Evolutionary conservation across 2,797 vertebrate species (phyloP), one percentile per base, ranked within the genome.

Genomic region (Kryptolebias ocellatus): DNA sequence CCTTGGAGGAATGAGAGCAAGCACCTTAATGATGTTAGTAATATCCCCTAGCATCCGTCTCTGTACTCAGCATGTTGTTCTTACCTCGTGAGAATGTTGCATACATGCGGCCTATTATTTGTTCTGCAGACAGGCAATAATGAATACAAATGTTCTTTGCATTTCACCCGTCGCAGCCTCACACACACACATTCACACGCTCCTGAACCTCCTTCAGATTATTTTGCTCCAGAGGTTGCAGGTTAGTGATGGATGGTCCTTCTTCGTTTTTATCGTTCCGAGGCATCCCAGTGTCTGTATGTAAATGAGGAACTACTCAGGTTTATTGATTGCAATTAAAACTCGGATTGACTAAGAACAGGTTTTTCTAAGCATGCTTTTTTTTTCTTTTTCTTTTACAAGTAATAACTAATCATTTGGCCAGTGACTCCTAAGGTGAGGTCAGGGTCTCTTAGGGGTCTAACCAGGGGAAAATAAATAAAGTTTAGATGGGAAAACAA

Each of bases 121-220:
- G 64, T 85, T 86, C 74, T 72, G 71, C 83, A 71, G 79, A 77
- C 74, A 71, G 79, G 74, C 58, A 15, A 75, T 85, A 90, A 88
- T 90, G 84, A 90, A 90, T 85, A 89, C 78, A 88, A 90, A 91
- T 87, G 78, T 69, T 75, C 47, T 46, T 76, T 65, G 60, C 65
- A 56, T 86, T 85, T 82, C 60, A 60, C 55, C 55, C 31, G 34
- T 55, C 75, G 73, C 78, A 80, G 73, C 14, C 31, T 9, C 20
- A 51, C 65, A 46, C 72, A 47, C 60, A 58, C 53, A 56, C 68
- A 53, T 52, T 53, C 60, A 24, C 37, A 51, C 70, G 31, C 51
- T 50, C 60, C 27, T 53, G 16, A 12, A 64, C 39, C 42, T 60
- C 37, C 62, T 69, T 69, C 39, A 58, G 42, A 80, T 81, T 64